These are phyloP conservation scores for Dastarcus helophoroides DNA, from an alignment of 2,888 invertebrate genomes.

Conservation along the genomic window DNA sequence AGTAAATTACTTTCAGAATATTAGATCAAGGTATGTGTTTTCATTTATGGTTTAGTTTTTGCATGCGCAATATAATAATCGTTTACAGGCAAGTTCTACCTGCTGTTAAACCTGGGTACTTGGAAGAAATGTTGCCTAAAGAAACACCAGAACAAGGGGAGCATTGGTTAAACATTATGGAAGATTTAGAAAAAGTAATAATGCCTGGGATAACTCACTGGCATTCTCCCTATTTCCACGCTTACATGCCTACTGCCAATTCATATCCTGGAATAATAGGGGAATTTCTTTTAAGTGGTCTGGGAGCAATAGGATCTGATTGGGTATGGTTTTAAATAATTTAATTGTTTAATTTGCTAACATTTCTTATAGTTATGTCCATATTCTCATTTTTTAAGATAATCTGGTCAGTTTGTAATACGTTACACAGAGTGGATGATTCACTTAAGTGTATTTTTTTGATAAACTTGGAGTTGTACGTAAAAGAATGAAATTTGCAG, in stretches of 20 bases:
- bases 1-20: constrained; percentile 9
- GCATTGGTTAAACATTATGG: constrained; percentile 73
- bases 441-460: too few relatives aligned
- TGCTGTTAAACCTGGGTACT: constrained; percentile 81
- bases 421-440: too few relatives aligned
- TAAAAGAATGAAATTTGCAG: too few relatives aligned
- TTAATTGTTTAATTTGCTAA: too few relatives aligned
- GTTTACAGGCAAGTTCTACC: constrained; percentile 63
- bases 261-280: constrained; percentile 78
- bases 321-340: too few relatives aligned
- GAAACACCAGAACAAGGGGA: constrained; percentile 73
- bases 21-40: constrained; percentile 7
- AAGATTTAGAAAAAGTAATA: constrained; percentile 74
- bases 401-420: too few relatives aligned
- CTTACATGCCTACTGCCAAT: constrained; percentile 78
- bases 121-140: constrained; percentile 65
- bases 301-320: constrained; percentile 22
- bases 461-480: too few relatives aligned
- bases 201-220: constrained; percentile 93
- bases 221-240: constrained; percentile 89
- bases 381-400: too few relatives aligned
- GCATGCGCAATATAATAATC: neutral
- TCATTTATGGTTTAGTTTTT: neutral
- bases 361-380: too few relatives aligned
- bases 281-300: constrained; percentile 38